Base-by-base conservation (phyloP, 2,113 vertebrate species). In the Saguinus imperator region DNA sequence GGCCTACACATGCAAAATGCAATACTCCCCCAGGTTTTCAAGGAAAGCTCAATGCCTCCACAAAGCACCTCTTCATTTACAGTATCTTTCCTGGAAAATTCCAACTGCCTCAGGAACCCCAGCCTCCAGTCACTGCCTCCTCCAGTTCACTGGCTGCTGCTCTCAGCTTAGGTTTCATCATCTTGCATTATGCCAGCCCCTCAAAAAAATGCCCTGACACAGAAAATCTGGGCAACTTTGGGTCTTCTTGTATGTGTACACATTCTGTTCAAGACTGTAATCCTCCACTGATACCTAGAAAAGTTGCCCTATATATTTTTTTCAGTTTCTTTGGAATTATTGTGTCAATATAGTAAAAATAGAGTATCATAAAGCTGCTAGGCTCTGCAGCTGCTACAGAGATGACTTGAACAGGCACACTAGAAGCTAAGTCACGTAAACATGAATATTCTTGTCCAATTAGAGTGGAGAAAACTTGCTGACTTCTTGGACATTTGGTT, bases 361-460 rank as follows among this genome's bases (percentile, higher is more conserved):
- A n/a, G n/a, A n/a, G n/a, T n/a, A n/a, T n/a, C n/a, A n/a, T n/a
- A n/a, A n/a, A n/a, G n/a, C n/a, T n/a, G n/a, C n/a, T n/a, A n/a
- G n/a, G n/a, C n/a, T n/a, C n/a, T n/a, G n/a, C 29, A 61, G 13
- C 18, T 50, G 23, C 48, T 29, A 5, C 18, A 55, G 14, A 8
- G 29, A 18, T 73, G 14, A 9, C 4, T 5, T 40, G 6, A 43
- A 43, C 70, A 66, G 35, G 6, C 40, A 10, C 3, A 10, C 5
- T 11, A 43, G 25, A 37, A 12, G 68, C 10, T 3, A 70, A 37
- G 29, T 77, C 21, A 50, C 9, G 13, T 57, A 50, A n/a, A 20
- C 1, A 0, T 1, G 17, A 18, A 12, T 7, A 3, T 45, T 37
- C 5, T 40, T 9, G 11, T 6, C 13, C 12, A n/a, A 2, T 7